Base-by-base conservation (phyloP, 2,113 vertebrate genomes). In the Caranx ignobilis region DNA sequence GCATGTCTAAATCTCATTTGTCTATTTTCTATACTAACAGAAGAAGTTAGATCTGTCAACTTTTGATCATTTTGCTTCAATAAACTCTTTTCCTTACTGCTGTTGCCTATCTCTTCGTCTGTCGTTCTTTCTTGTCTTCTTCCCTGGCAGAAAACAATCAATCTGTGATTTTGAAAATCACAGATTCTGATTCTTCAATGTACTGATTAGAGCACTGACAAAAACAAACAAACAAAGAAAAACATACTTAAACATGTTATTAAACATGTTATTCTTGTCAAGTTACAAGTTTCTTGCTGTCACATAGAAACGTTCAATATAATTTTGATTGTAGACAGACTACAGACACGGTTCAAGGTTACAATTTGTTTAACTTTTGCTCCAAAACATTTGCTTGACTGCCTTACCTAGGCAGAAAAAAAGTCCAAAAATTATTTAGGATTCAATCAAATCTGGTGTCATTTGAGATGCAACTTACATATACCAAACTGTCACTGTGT, bases 11-110 rank as follows among this genome's bases (percentile, higher is more conserved):
- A 19, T 75, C 39, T 55, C 26, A 64, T 60, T 66, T 7, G 16
- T 15, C 56, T 72, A 1, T 80, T 83, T 63, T 76, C 74, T 89
- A 11, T 31, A 73, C 78, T 90, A 82, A 89, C 69, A 26, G 5
- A 69, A 47, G 11, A 19, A 12, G 3, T 62, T 78, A 19, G 0
- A 32, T 59, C 61, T 88, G 55, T 80, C 67, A 50, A 12, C 56
- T 59, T 79, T 61, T 61, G 45, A 62, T 72, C 5, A 31, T 32
- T 83, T 81, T 48, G 34, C 48, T 45, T 81, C 71, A 95, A 93
- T 94, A 95, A 94, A 93, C 47, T 54, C 3, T 45, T 45, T 75
- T 81, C 75, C 71, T 82, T 77, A 41, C 82, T 87, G 50, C 77
- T 67, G 32, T 75, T 81, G 26, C 47, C 72, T 47, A 11, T 85